A percentile compares a stretch with the other conserved stretches of the same genome.
Evolutionary conservation across 2,888 invertebrate species (phyloP).

Genomic region (Dusona sp.): DNA sequence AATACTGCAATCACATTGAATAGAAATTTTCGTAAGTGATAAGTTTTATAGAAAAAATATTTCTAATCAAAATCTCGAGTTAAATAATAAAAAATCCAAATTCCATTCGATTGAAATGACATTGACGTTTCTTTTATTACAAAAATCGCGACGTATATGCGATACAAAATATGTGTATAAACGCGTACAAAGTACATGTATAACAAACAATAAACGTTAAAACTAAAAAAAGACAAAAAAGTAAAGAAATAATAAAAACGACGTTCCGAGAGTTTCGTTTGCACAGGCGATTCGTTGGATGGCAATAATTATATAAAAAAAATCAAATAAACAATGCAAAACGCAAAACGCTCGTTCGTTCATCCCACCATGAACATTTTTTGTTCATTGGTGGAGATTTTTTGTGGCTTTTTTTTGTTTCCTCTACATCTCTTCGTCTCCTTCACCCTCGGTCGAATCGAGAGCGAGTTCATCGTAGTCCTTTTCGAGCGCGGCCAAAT

Average conservation of each 20-base stretch:
- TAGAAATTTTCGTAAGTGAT: background rate
- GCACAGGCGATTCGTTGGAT: conserved; percentile 1
- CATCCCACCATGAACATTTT: conserved; percentile 51
- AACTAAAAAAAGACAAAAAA: conserved; percentile 31
- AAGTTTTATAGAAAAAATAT: background rate
- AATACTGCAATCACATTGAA: background rate
- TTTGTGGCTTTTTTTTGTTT: conserved; percentile 28
- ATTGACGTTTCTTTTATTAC: conserved; percentile 20
- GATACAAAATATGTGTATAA: conserved; percentile 45
- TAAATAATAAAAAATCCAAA: background rate
- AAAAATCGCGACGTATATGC: conserved; percentile 32
- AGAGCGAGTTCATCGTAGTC: conserved; percentile 96
- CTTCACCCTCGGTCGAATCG: conserved; percentile 93
- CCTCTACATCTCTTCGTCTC: conserved; percentile 88
- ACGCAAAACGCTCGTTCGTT: conserved; percentile 41
- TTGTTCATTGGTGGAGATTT: background rate
- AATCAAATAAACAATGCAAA: background rate
- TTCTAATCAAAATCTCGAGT: background rate
- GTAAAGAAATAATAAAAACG: conserved; percentile 22
- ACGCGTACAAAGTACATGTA: conserved; percentile 43
- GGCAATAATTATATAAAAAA: background rate
- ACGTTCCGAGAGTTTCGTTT: conserved; percentile 19
- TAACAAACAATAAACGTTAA: conserved; percentile 27
- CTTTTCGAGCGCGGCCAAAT: conserved; percentile 91
- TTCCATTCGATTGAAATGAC: background rate